Conservation (phyloP, 2,797 vertebrate genomes). For the Chloroceryle amazona region DNA sequence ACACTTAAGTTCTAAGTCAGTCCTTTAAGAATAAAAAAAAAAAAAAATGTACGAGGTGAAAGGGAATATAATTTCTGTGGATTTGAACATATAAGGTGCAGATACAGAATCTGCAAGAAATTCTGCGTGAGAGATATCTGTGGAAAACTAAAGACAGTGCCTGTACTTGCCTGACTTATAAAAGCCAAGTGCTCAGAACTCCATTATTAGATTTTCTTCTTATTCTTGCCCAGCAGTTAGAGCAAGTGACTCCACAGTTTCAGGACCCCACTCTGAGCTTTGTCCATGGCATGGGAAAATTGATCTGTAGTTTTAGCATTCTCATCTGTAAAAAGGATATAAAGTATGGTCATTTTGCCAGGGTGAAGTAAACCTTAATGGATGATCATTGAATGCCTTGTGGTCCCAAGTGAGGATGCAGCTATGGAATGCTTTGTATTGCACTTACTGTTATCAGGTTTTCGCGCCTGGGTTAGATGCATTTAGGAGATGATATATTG, state of each 20-base stretch:
- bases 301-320: not conserved
- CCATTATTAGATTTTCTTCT: not conserved
- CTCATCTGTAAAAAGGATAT: not conserved
- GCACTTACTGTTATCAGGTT: not conserved
- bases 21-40: not conserved
- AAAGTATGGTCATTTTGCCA: not conserved
- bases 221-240: not conserved
- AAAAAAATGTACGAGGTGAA: not conserved
- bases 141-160: not conserved
- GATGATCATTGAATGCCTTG: not conserved
- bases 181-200: not conserved
- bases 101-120: not conserved
- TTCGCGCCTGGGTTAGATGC: not conserved
- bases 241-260: not conserved
- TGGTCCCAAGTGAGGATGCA: not conserved
- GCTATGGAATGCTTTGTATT: not conserved
- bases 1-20: not conserved
- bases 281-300: not conserved
- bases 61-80: not conserved
- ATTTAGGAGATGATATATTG: not conserved
- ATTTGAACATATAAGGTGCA: not conserved
- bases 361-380: not conserved
- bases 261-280: not conserved
- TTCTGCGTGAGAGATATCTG: not conserved
- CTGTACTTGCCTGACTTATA: not conserved